phyloP scores from a whole-genome alignment of 92 coral and sea anemone species.

The Parazoanthus swiftii region DNA sequence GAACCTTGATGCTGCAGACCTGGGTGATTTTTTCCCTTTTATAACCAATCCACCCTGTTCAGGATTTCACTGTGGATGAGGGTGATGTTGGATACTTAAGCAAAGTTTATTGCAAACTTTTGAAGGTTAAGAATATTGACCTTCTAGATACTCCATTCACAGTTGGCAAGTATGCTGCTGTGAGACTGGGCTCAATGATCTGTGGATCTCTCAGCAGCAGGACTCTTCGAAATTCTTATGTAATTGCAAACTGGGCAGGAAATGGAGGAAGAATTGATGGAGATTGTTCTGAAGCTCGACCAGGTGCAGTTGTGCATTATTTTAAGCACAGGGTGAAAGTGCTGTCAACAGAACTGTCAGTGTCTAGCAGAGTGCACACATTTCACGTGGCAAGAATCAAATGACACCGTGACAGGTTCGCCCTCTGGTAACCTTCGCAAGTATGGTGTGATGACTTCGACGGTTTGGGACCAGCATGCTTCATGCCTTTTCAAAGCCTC shows the following conservation, averaged over 20 bases:
- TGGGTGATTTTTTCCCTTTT: conserved; percentile 39
- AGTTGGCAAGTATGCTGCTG: conserved; percentile 46
- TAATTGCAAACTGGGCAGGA: conserved; percentile 64
- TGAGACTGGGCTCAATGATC: conserved; percentile 43
- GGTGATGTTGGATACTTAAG: conserved; percentile 53
- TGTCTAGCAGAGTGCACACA: conserved; percentile 38
- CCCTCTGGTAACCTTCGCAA: conserved; percentile 30
- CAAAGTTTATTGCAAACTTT: conserved; percentile 44
- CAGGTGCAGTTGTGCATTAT: conserved; percentile 43
- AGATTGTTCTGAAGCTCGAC: conserved; percentile 12
- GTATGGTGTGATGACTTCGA: conserved; percentile 46
- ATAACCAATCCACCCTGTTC: conserved; percentile 43
- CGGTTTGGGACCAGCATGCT: conserved; percentile 51
- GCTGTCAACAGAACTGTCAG: conserved; percentile 3
- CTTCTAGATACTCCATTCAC: conserved; percentile 51
- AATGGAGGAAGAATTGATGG: conserved; percentile 17
- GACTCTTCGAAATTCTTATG: conserved; percentile 53
- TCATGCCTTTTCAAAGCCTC: conserved; percentile 47
- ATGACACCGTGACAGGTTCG: conserved; percentile 39
- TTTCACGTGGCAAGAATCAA: conserved; percentile 53
- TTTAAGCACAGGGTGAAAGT: conserved; percentile 56
- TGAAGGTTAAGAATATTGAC: conserved; percentile 39
- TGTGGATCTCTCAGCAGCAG: conserved; percentile 57
- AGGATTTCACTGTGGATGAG: conserved; percentile 54
- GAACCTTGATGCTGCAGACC: conserved; percentile 43